Evolutionary conservation across 1,140 invertebrate species (phyloP).

Genomic region (Pantala flavescens): DNA sequence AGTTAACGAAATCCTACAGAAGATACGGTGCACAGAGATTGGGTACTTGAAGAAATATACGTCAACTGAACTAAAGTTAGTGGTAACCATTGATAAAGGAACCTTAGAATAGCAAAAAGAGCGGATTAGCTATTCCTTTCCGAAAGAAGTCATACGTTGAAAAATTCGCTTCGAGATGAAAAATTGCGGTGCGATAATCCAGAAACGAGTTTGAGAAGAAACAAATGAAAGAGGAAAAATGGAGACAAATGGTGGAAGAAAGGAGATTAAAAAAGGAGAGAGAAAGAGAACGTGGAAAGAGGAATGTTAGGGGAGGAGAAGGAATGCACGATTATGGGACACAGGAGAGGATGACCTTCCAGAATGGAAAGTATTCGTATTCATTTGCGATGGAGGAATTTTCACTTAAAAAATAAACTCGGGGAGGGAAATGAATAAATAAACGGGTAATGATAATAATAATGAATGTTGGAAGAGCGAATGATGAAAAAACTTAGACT

Average conservation of each 20-base stretch:
- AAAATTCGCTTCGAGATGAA: too few species aligned
- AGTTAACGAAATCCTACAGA: too few species aligned
- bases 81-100: too few species aligned
- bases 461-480: neutral
- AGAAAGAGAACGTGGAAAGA: neutral
- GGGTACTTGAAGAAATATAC: too few species aligned
- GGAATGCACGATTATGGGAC: neutral
- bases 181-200: too few species aligned
- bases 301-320: neutral
- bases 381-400: slow-evolving; percentile 5
- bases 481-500: slow-evolving; percentile 3
- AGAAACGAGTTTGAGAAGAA: too few species aligned
- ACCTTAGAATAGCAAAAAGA: too few species aligned
- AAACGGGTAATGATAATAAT: slow-evolving; percentile 3
- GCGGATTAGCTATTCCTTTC: too few species aligned
- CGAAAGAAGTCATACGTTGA: too few species aligned
- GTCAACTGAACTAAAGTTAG: too few species aligned
- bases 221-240: too few species aligned
- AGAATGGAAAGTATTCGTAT: slow-evolving; percentile 10
- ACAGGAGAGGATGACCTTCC: neutral
- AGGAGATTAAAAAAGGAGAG: neutral
- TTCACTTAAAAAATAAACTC: slow-evolving; percentile 5
- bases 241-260: neutral
- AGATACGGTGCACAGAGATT: too few species aligned
- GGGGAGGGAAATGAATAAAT: neutral